Base-by-base conservation (phyloP, 2,113 vertebrate genomes). In the Onychostoma macrolepis region DNA sequence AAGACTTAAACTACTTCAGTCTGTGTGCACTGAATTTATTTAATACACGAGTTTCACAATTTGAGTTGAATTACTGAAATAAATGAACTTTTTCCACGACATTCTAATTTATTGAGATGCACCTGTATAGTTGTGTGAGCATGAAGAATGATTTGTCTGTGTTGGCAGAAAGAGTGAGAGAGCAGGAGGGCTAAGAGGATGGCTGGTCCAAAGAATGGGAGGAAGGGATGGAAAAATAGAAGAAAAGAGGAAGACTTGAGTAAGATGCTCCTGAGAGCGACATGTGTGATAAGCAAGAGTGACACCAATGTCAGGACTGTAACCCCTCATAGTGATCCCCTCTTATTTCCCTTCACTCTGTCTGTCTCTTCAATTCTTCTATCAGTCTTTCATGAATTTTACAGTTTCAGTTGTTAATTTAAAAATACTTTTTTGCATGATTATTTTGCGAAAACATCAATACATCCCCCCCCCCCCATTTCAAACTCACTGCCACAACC, bases 271-370 rank as follows among this genome's bases (percentile, higher is more conserved):
- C 1, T 43, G 24, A 81, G 80, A 81, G 38, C 6, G 58, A 45
- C 38, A n/a, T 26, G 24, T 81, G 28, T 81, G 53, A 80, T 80
- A 61, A 63, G 30, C 78, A 61, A 41, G 33, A 80, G 53, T 63
- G 79, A 81, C 79, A 65, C 15, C 36, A 67, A 45, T 82, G 58
- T 76, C 74, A 76, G n/a, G 74, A 76, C 74, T 76, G 41, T n/a
- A 75, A 26, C 38, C 72, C 5, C 38, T 81, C 58, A 65, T 13
- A 28, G 56, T 45, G 53, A 61, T 63, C 24, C 19, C 13, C 77
- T 61, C 30, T 38, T 24, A 15, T 38, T 43, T 72, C 69, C 38
- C 36, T 74, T 43, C 71, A 6, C 36, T 74, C 71, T 74, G 17
- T 38, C 36, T 43, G 71, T 38, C 71, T 43, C 21, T 74, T 43